A percentile compares a stretch with the other conserved stretches of the same genome.
These are phyloP conservation scores for Trididemnum clinides DNA, from an alignment of 23 tunicate species.

Conservation along the genomic window DNA sequence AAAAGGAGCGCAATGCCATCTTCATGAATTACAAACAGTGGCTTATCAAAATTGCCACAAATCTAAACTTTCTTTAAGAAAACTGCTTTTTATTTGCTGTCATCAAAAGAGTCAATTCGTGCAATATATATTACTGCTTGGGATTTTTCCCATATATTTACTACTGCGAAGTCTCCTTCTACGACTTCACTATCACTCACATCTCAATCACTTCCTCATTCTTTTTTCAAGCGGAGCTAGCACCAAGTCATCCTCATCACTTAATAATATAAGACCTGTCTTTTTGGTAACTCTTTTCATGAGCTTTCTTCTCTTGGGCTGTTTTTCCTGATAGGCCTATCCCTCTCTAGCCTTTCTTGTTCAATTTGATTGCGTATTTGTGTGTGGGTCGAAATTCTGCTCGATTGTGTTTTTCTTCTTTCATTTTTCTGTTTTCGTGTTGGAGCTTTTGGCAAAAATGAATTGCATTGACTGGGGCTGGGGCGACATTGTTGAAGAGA, in stretches of 20 bases:
- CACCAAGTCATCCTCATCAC: not conserved
- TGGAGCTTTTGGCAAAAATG: not conserved
- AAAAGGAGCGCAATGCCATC: not conserved
- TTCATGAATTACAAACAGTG: not conserved
- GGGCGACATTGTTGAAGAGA: not conserved
- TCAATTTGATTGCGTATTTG: not conserved
- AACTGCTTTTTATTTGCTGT: not conserved
- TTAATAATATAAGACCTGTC: not conserved
- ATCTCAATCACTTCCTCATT: not conserved
- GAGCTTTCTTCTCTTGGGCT: not conserved
- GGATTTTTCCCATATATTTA: not conserved
- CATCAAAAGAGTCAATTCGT: not conserved
- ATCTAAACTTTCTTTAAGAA: not conserved
- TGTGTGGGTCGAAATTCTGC: constrained; percentile 2
- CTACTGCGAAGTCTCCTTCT: not conserved
- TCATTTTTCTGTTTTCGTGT: not conserved
- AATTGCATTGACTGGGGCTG: not conserved
- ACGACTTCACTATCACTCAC: not conserved
- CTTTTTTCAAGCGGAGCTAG: not conserved
- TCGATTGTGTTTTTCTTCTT: not conserved
- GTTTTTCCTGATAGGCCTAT: not conserved
- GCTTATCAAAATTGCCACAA: not conserved
- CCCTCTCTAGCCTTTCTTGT: not conserved
- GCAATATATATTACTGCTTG: not conserved
- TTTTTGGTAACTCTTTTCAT: not conserved